Conservation (phyloP, 2,113 vertebrate genomes). For the Calidris pygmaea region DNA sequence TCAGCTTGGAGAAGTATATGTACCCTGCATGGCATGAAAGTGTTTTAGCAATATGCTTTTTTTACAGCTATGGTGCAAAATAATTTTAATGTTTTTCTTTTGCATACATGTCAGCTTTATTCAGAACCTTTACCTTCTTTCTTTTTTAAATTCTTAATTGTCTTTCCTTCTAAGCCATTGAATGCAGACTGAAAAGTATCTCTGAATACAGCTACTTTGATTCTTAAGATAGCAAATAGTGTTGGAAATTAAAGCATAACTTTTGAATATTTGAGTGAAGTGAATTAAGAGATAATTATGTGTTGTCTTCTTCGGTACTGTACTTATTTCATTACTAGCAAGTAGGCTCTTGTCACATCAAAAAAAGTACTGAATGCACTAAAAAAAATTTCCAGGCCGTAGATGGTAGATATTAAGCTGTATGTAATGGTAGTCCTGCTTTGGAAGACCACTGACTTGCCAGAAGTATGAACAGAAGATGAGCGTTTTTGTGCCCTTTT, state of each 20-base stretch:
- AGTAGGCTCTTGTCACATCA: background rate
- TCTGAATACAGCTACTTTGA: background rate
- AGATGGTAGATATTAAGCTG: background rate
- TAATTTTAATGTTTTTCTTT: background rate
- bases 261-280: background rate
- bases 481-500: background rate
- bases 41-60: background rate
- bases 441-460: background rate
- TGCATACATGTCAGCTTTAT: background rate
- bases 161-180: background rate
- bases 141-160: background rate
- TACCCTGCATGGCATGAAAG: background rate
- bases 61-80: background rate
- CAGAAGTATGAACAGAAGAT: background rate
- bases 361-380: background rate
- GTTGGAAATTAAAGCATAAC: background rate
- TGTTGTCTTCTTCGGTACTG: background rate
- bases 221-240: background rate
- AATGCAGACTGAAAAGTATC: background rate
- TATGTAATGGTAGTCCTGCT: rapidly evolving
- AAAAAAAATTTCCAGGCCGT: background rate
- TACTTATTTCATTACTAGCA: background rate
- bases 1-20: background rate
- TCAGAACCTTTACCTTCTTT: background rate
- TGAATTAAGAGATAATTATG: background rate